These are phyloP conservation scores for Crotalus helleri DNA, from an alignment of 2,113 vertebrate species.

Conservation along the genomic window DNA sequence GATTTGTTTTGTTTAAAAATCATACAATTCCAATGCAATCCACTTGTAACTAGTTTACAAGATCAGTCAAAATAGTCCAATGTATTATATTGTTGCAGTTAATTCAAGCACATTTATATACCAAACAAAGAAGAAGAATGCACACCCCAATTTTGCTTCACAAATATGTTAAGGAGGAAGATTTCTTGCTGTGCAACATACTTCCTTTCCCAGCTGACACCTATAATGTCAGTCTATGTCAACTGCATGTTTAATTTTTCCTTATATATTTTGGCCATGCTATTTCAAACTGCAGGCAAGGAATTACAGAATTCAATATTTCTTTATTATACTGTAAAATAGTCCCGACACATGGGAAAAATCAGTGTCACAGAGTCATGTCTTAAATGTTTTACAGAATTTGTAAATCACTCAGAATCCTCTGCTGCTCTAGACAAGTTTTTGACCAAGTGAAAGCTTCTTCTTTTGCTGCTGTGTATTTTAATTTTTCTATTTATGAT, in stretches of 20 bases:
- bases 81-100: not conserved
- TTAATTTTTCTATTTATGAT: not conserved
- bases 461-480: not conserved
- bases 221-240: not conserved
- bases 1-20: not conserved
- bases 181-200: not conserved
- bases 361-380: not conserved
- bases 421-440: not conserved
- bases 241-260: not conserved
- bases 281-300: not conserved
- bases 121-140: constrained; percentile 11
- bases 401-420: not conserved
- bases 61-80: not conserved
- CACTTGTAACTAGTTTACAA: not conserved
- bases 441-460: not conserved
- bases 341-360: not conserved
- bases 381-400: not conserved
- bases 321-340: not conserved
- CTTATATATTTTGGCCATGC: not conserved
- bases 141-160: constrained; percentile 33
- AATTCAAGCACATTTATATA: not conserved
- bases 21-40: not conserved
- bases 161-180: not conserved
- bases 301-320: not conserved
- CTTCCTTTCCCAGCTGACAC: constrained; percentile 15